phyloP scores from a whole-genome alignment of 2,888 invertebrate species.

The Synanthedon vespiformis region DNA sequence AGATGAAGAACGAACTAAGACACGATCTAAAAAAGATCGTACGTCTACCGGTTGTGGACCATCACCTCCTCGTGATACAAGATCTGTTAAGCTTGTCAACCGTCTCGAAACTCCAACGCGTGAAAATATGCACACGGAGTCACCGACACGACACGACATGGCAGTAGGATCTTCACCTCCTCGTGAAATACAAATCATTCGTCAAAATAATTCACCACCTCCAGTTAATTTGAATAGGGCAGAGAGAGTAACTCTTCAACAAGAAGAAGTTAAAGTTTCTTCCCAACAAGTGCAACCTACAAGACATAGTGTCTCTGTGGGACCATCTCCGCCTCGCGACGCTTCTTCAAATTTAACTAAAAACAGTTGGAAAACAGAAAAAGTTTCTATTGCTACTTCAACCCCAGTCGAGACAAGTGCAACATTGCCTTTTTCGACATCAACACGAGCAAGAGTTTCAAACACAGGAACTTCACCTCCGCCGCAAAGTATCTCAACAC shows the following conservation, averaged over 20 bases:
- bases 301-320: constrained; percentile 8
- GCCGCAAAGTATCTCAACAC: constrained; percentile 88
- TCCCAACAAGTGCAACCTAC: constrained; percentile 14
- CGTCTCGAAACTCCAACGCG: constrained; percentile 60
- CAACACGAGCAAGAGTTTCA: constrained; percentile 34
- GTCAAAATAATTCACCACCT: constrained; percentile 18
- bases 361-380: constrained; percentile 23
- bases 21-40: constrained; percentile 9
- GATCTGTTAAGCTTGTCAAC: constrained; percentile 18
- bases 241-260: constrained; percentile 24
- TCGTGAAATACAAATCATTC: constrained; percentile 23
- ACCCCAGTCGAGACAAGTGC: constrained; percentile 33
- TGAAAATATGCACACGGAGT: constrained; percentile 18
- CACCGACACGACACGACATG: constrained; percentile 35
- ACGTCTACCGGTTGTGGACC: constrained; percentile 73
- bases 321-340: constrained; percentile 8
- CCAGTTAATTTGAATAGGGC: constrained; percentile 14
- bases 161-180: constrained; percentile 57
- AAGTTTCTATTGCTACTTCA: constrained; percentile 66
- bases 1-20: neutral
- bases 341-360: constrained; percentile 6
- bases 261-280: constrained; percentile 10
- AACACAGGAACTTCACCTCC: constrained; percentile 88
- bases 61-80: constrained; percentile 69
- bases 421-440: constrained; percentile 20